These are phyloP conservation scores for Brachyhypopomus occidentalis DNA, from an alignment of 2,113 vertebrate genomes.

Conservation along the genomic window DNA sequence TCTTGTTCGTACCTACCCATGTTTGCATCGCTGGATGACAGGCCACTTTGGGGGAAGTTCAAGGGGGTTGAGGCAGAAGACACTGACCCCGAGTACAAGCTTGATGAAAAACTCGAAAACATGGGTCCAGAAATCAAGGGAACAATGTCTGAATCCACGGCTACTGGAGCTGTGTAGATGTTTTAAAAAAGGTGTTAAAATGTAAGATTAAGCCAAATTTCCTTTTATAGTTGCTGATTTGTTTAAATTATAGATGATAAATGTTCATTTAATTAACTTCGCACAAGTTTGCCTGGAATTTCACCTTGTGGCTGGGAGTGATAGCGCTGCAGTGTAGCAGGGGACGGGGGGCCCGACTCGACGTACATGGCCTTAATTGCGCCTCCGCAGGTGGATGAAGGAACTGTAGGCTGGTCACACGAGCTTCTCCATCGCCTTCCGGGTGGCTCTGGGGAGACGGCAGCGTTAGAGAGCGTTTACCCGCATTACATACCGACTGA, in stretches of 20 bases:
- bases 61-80: not conserved
- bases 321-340: too few species aligned
- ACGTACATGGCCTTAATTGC: too few species aligned
- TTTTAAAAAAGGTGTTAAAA: not conserved
- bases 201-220: not conserved
- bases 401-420: not conserved
- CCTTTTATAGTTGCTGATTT: too few species aligned
- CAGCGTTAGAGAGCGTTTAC: not conserved
- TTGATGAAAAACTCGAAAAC: not conserved
- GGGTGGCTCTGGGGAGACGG: not conserved
- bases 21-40: constrained; percentile 29
- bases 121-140: not conserved
- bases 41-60: constrained; percentile 5
- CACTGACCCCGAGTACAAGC: not conserved
- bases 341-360: too few species aligned
- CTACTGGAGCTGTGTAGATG: constrained; percentile 18
- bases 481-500: not conserved
- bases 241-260: too few species aligned
- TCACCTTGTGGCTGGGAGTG: not conserved
- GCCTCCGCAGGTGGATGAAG: not conserved
- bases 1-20: constrained; percentile 56
- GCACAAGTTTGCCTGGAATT: not conserved
- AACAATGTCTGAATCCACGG: constrained; percentile 45
- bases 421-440: not conserved
- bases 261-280: too few species aligned